These are phyloP conservation scores for Pipistrellus kuhlii DNA, from an alignment of 2,797 vertebrate species.

Conservation along the genomic window DNA sequence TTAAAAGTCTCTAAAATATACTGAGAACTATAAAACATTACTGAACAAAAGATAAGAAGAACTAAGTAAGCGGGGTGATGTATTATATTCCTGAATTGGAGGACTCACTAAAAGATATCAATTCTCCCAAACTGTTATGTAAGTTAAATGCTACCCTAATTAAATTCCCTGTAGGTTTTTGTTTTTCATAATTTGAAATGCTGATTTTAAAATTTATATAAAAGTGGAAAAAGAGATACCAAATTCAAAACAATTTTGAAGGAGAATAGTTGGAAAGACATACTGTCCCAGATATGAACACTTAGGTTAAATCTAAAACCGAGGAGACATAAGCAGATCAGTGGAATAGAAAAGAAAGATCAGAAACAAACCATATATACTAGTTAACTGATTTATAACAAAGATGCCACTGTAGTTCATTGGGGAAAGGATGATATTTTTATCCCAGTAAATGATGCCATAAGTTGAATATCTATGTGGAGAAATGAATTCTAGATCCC, in stretches of 20 bases:
- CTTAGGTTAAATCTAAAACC: slow-evolving; percentile 17
- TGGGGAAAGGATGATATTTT: slow-evolving; percentile 4
- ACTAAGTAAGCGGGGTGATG: neutral
- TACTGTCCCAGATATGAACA: neutral
- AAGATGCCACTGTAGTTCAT: neutral
- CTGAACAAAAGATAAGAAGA: neutral
- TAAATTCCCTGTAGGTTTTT: neutral
- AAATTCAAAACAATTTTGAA: slow-evolving; percentile 19
- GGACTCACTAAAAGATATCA: neutral
- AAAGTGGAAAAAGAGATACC: neutral
- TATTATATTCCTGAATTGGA: neutral
- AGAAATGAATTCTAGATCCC: neutral
- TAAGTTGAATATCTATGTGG: neutral
- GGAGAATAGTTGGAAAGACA: neutral
- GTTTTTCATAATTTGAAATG: neutral
- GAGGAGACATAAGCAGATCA: neutral
- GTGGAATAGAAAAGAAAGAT: slow-evolving; percentile 28
- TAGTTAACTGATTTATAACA: neutral
- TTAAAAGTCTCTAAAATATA: neutral
- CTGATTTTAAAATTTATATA: slow-evolving; percentile 14
- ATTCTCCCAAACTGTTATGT: neutral
- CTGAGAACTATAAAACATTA: neutral
- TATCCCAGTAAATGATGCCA: neutral
- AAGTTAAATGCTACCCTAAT: neutral
- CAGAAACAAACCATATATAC: neutral